Percentiles rank a stretch among this genome's conserved stretches.
Evolutionary conservation across 2,113 vertebrate species (phyloP).

Genomic region (Helogale parvula): DNA sequence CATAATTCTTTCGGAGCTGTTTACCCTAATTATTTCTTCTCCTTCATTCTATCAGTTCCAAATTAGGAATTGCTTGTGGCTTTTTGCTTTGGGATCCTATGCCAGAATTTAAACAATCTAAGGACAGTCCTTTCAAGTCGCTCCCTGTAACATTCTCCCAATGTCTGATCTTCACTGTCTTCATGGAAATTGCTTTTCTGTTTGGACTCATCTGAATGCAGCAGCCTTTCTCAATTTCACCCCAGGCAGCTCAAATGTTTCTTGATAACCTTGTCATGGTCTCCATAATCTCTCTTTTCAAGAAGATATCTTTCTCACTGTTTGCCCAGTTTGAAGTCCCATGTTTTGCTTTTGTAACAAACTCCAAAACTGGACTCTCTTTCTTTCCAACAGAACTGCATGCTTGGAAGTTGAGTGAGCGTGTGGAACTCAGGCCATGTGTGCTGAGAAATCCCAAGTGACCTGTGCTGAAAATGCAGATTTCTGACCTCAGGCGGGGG

Average conservation of each 20-base stretch:
- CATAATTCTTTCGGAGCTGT: background rate
- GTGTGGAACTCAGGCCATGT: slow-evolving; percentile 46
- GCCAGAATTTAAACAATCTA: background rate
- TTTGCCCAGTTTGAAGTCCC: background rate
- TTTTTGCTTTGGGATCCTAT: background rate
- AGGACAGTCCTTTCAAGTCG: background rate
- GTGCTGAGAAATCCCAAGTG: slow-evolving; percentile 72
- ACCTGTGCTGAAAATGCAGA: slow-evolving; percentile 54
- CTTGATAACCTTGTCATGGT: background rate
- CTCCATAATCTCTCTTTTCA: background rate
- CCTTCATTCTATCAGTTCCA: slow-evolving; percentile 11
- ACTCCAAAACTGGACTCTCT: background rate
- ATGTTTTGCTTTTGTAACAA: slow-evolving; percentile 25
- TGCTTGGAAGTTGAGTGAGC: slow-evolving; percentile 55
- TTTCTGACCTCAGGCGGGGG: slow-evolving; percentile 63
- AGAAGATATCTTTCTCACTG: background rate
- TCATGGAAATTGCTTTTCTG: background rate
- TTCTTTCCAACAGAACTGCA: background rate
- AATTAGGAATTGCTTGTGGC: background rate
- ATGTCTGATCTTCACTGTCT: background rate
- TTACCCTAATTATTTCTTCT: slow-evolving; percentile 42
- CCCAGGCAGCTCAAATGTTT: background rate
- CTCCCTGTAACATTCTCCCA: background rate
- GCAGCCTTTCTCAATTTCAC: background rate
- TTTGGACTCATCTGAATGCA: background rate